Evolutionary conservation across 2,113 vertebrate species (phyloP).

Genomic region (Perognathus longimembris): DNA sequence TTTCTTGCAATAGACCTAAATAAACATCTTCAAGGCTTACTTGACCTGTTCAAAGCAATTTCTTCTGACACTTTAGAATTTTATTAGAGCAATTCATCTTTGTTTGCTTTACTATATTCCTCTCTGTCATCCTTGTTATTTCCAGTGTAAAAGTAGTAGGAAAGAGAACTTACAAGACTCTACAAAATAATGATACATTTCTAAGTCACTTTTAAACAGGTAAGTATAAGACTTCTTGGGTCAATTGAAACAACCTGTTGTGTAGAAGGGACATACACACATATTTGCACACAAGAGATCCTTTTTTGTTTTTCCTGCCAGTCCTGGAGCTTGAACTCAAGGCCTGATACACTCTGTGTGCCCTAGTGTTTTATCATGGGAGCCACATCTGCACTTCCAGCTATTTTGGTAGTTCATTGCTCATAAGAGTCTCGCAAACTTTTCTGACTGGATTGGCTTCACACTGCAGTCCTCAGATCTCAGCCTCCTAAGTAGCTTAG

Average conservation of each 20-base stretch:
- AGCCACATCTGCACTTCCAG: too few relatives aligned
- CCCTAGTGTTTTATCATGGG: too few relatives aligned
- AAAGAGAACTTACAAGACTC: neutral
- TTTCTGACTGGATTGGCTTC: too few relatives aligned
- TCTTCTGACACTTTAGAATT: neutral
- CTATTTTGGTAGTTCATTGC: too few relatives aligned
- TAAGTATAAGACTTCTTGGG: neutral
- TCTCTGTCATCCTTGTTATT: neutral
- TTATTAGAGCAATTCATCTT: neutral
- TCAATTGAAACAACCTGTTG: neutral
- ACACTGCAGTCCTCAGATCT: too few relatives aligned
- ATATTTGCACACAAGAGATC: too few relatives aligned
- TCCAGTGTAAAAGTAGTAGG: neutral
- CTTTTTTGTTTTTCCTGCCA: too few relatives aligned
- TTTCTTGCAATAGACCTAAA: neutral
- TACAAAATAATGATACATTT: neutral
- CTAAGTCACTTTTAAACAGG: neutral
- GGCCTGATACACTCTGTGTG: too few relatives aligned
- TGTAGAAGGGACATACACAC: neutral
- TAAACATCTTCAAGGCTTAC: neutral
- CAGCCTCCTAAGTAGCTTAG: too few relatives aligned
- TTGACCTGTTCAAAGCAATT: neutral
- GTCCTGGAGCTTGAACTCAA: too few relatives aligned
- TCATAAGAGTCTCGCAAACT: too few relatives aligned
- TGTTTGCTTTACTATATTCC: neutral